These are phyloP conservation scores for Marmota monax DNA, from an alignment of 2,113 vertebrate genomes.

Conservation along the genomic window DNA sequence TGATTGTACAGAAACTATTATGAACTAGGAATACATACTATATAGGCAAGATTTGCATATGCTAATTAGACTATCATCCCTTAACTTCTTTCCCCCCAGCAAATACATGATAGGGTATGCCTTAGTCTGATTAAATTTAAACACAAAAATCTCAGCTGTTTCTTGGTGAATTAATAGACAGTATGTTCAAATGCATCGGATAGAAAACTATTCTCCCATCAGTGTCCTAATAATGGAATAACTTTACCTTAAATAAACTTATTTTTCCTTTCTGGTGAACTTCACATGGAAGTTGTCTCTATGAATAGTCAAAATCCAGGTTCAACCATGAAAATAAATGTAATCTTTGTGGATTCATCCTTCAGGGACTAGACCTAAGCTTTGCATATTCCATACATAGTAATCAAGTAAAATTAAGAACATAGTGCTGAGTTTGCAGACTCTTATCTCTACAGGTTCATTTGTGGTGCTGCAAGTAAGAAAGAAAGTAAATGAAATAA, in stretches of 20 bases:
- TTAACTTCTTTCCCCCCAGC: neutral
- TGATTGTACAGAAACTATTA: neutral
- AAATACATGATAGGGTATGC: neutral
- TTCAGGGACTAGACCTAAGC: neutral
- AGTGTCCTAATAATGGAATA: neutral
- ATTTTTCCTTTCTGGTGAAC: neutral
- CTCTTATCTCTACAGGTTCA: neutral
- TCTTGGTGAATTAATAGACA: neutral
- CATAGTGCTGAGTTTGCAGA: neutral
- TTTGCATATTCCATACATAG: neutral
- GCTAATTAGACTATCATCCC: neutral
- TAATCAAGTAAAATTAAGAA: neutral
- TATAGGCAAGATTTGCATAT: neutral
- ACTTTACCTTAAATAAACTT: slow-evolving; percentile 18
- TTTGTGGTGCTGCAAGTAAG: neutral
- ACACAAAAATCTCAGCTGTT: neutral
- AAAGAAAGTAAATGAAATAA: neutral
- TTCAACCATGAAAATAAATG: neutral
- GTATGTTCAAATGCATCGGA: neutral
- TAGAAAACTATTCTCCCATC: neutral
- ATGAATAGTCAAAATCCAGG: neutral
- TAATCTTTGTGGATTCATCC: neutral
- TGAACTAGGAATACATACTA: neutral
- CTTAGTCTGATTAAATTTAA: slow-evolving; percentile 33
- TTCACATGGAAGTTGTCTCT: neutral